phyloP scores from a whole-genome alignment of 2,797 vertebrate genomes.

The Danio aesculapii region DNA sequence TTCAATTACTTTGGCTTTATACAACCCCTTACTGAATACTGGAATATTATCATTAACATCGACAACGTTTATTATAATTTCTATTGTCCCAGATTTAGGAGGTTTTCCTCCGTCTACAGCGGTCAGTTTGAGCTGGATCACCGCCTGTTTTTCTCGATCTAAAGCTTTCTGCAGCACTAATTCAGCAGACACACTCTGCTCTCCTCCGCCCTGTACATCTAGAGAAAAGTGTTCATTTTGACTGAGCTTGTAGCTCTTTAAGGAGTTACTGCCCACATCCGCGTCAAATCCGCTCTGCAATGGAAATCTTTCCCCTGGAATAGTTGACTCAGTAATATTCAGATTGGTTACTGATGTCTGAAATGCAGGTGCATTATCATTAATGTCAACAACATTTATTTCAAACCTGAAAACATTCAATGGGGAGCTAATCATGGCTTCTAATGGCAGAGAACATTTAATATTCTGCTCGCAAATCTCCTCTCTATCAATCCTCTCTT shows the following conservation, averaged over 20 bases:
- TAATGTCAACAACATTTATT: slow-evolving; percentile 59
- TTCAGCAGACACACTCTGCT: slow-evolving; percentile 61
- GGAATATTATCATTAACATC: slow-evolving; percentile 69
- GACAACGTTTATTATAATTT: slow-evolving; percentile 62
- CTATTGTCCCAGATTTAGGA: slow-evolving; percentile 52
- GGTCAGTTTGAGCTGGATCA: slow-evolving; percentile 55
- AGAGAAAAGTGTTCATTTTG: slow-evolving; percentile 64
- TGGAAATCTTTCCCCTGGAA: slow-evolving; percentile 66
- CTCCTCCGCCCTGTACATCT: slow-evolving; percentile 59
- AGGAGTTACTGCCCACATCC: slow-evolving; percentile 60
- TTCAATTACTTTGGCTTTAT: slow-evolving; percentile 57
- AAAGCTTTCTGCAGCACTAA: slow-evolving; percentile 65
- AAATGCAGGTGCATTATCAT: slow-evolving; percentile 73
- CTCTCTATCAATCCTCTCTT: slow-evolving; percentile 65
- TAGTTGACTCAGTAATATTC: slow-evolving; percentile 64
- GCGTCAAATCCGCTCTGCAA: slow-evolving; percentile 65
- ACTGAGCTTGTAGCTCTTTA: slow-evolving; percentile 64
- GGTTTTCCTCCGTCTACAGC: slow-evolving; percentile 67
- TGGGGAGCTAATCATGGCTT: slow-evolving; percentile 55
- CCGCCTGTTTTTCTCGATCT: slow-evolving; percentile 63
- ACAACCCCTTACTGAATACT: slow-evolving; percentile 60
- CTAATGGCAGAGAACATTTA: slow-evolving; percentile 59
- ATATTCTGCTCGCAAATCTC: slow-evolving; percentile 56
- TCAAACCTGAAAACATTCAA: slow-evolving; percentile 57
- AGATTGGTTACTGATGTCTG: slow-evolving; percentile 76